Base-by-base conservation (phyloP, 2,113 vertebrate genomes). In the Prietella phreatophila region DNA sequence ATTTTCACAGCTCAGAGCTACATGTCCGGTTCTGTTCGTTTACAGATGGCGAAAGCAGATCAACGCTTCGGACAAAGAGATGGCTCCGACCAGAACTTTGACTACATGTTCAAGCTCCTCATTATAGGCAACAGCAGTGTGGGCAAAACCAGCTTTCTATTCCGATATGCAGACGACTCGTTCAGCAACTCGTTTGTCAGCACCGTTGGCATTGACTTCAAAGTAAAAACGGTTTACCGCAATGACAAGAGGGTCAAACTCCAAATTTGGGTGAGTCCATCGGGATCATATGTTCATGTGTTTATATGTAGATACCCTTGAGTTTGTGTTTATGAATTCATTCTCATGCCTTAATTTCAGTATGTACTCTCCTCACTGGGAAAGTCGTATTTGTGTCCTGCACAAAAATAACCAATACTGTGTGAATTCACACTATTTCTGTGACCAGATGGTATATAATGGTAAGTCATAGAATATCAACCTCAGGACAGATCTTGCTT, bases 61-160 rank as follows among this genome's bases (percentile, higher is more conserved):
- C 94, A 96, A 90, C 97, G 97, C 92, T 96, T 96, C 61, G 96
- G 97, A 87, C 96, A 97, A 92, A 97, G 97, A 89, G 97, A 99
- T 85, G 96, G 96, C 89, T 99, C 98, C 0, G 98, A 99, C 95
- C 98, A 99, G 94, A 99, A 99, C 94, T 99, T 99, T 84, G 98
- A 99, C 94, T 99, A 99, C 93, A 99, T 99, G 98, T 99, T 99
- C 95, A 99, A 99, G 92, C 95, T 99, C 86, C 96, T 99, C 92
- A 99, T 99, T 91, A 99, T 99, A 58, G 98, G 98, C 75, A 99
- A 99, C 93, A 99, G 98, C 95, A 99, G 97, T 2, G 98, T 99
- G 13, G 98, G 98, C 63, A 99, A 99, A 91, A 99, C 98, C 0
- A 98, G 97, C 89, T 99, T 99, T 93, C 95, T 99, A 53, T 99